Evolutionary conservation across 1,140 invertebrate species (phyloP).

Genomic region (Aphis gossypii): DNA sequence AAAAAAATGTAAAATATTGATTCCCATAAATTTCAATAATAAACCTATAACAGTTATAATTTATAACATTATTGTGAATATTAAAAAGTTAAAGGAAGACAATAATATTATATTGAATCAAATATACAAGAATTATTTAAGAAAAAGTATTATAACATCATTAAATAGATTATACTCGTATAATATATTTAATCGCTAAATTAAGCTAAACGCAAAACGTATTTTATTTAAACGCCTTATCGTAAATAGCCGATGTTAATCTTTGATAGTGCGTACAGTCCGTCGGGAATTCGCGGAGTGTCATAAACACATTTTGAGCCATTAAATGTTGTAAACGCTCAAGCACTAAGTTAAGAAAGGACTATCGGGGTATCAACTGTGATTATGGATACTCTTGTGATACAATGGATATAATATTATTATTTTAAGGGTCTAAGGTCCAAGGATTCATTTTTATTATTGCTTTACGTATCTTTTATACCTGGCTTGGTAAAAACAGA

Average conservation of each 20-base stretch:
- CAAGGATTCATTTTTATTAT: too few species aligned
- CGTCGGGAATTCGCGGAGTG: not conserved
- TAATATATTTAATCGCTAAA: not conserved
- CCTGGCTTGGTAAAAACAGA: not conserved
- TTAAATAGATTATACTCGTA: too few species aligned
- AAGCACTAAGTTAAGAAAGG: not conserved
- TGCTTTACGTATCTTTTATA: not conserved
- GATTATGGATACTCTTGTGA: not conserved
- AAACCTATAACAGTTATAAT: not conserved
- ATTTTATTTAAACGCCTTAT: not conserved
- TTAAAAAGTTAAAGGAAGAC: too few species aligned
- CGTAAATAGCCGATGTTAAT: not conserved
- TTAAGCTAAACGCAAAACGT: not conserved
- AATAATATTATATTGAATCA: too few species aligned
- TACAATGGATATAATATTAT: not conserved
- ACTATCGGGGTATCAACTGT: not conserved
- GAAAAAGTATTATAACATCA: too few species aligned
- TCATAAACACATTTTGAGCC: not conserved
- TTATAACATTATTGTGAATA: too few species aligned
- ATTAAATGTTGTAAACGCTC: not conserved
- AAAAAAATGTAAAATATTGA: not conserved
- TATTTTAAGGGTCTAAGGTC: not conserved
- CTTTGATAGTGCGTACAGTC: not conserved
- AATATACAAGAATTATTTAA: too few species aligned
- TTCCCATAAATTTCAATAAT: not conserved